Evolutionary conservation across 2,113 vertebrate species (phyloP), one percentile per base, ranked within the genome.

Genomic region (Corythornis vintsioides): DNA sequence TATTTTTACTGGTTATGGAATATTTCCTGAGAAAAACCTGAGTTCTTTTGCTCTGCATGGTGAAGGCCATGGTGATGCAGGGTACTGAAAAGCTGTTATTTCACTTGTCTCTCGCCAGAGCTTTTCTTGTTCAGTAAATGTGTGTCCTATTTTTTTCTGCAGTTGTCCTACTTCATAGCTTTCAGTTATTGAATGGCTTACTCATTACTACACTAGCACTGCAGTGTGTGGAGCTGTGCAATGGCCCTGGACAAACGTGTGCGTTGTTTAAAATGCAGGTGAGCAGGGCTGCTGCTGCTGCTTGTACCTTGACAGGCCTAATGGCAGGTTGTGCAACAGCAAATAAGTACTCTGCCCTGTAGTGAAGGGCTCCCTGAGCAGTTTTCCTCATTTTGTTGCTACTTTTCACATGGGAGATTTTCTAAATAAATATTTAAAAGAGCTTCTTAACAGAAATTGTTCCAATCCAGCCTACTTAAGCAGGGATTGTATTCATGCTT

Each of bases 381-480:
- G 79, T 64, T 92, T 87, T 83, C n/a, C 69, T 80, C 14, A 18
- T 88, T 67, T 83, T 55, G 28, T 48, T 75, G 64, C 82, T 94
- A 8, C 84, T 91, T 94, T 94, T 89, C 85, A 64, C 85, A 60
- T 64, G 85, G 79, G 80, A 93, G 94, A 67, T 89, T 96, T 95
- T 91, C 87, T 91, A 92, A 95, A 88, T 94, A 95, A 93, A 92
- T 91, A 59, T 89, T 93, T 95, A 92, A 89, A 94, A 94, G 91
- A 89, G 35, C 89, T 91, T 71, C 75, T 94, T 92, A 86, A 26
- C 77, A 83, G 91, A 95, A 94, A 77, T 78, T 79, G 71, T 92
- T 83, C 76, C 92, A 86, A 89, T 91, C 59, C 72, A 77, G 64
- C 53, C 55, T 86, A 42, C 75, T 96, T 95, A 95, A 88, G 76